Conservation (phyloP, 2,113 vertebrate genomes). For the Blennius ocellaris region DNA sequence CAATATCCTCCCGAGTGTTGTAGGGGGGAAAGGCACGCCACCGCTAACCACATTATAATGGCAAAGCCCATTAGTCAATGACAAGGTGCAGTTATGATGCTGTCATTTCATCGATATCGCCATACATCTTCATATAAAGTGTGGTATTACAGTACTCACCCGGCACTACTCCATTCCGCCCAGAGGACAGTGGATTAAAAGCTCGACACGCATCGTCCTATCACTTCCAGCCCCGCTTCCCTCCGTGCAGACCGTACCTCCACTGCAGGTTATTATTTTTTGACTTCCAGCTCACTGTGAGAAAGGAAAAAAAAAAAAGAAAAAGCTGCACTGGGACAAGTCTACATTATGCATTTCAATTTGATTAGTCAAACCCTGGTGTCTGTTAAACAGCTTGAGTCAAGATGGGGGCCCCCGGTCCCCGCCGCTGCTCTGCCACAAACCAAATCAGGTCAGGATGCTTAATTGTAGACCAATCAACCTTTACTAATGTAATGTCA, state of each 20-base stretch:
- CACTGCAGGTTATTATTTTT: constrained; percentile 29
- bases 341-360: constrained; percentile 47
- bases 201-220: neutral
- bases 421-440: constrained; percentile 56
- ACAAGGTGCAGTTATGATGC: constrained; percentile 36
- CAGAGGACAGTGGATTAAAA: constrained; percentile 29
- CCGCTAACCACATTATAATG: constrained; percentile 50
- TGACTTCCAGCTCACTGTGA: constrained; percentile 27
- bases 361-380: constrained; percentile 67
- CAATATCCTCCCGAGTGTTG: constrained; percentile 35
- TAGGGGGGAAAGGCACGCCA: constrained; percentile 24
- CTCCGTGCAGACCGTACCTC: constrained; percentile 28
- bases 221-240: constrained; percentile 28
- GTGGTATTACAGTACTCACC: neutral
- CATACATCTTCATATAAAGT: constrained; percentile 43
- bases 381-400: constrained; percentile 64
- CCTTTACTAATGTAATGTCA: constrained; percentile 84
- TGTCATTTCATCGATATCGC: constrained; percentile 54
- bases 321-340: constrained; percentile 16
- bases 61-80: constrained; percentile 50
- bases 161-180: neutral
- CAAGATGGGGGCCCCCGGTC: constrained; percentile 47
- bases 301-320: neutral
- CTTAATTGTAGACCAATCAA: constrained; percentile 88
- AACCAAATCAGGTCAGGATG: constrained; percentile 82